Evolutionary conservation across 2,113 vertebrate genomes (phyloP).

Genomic region (Ophiodon elongatus): DNA sequence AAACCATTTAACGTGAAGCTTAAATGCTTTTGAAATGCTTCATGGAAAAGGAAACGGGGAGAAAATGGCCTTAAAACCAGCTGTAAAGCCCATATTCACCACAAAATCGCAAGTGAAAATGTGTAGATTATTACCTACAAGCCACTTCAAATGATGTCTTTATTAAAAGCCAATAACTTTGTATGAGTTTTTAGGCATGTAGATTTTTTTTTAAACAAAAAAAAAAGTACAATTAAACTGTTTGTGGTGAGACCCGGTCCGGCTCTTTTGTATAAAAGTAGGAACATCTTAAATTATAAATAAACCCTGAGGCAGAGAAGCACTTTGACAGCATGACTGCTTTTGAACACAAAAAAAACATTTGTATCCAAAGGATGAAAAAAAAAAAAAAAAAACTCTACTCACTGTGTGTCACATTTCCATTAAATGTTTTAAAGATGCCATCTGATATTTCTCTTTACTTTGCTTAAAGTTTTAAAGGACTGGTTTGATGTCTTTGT

Average conservation of each 20-base stretch:
- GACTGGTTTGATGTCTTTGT: constrained; percentile 30
- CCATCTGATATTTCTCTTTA: constrained; percentile 47
- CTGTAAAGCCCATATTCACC: neutral
- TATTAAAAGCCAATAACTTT: neutral
- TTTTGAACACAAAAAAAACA: constrained; percentile 62
- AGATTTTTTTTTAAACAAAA: neutral
- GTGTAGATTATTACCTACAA: constrained; percentile 1
- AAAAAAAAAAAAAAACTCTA: neutral
- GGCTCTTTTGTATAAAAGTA: constrained; percentile 2
- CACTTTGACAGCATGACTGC: constrained; percentile 32
- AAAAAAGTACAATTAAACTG: neutral
- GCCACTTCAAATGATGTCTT: constrained; percentile 4
- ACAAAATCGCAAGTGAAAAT: neutral
- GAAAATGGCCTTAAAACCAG: constrained; percentile 1
- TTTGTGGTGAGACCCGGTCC: neutral
- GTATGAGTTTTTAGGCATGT: neutral
- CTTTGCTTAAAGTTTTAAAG: constrained; percentile 44
- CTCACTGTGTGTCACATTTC: constrained; percentile 29
- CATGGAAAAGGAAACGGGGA: neutral
- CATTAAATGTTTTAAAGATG: constrained; percentile 44
- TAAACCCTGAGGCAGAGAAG: constrained; percentile 54
- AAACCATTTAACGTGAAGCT: constrained; percentile 27
- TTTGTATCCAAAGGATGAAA: constrained; percentile 34
- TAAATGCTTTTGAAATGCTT: constrained; percentile 28
- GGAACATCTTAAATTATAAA: constrained; percentile 52